These are phyloP conservation scores for Prunella strophiata DNA, from an alignment of 2,797 vertebrate genomes.

Conservation along the genomic window DNA sequence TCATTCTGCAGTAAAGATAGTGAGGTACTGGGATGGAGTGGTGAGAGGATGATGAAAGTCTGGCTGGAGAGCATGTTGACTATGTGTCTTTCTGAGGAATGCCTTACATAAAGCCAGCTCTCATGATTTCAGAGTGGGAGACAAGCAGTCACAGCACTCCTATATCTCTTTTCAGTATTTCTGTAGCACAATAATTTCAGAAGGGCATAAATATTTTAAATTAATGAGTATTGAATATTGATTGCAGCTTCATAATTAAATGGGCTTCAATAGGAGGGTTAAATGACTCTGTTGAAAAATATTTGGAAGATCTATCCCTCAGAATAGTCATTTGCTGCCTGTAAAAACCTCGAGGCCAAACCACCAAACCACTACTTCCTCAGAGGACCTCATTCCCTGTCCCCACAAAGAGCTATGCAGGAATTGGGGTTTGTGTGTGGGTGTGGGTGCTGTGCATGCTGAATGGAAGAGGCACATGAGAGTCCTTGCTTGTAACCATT, in stretches of 20 bases:
- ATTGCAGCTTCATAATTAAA: neutral
- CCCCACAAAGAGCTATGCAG: neutral
- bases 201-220: neutral
- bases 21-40: neutral
- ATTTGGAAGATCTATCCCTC: neutral
- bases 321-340: neutral
- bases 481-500: neutral
- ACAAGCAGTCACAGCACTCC: neutral
- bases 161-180: neutral
- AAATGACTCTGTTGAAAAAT: neutral
- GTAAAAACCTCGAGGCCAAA: neutral
- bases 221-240: neutral
- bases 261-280: neutral
- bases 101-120: neutral
- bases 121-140: neutral
- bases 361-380: neutral
- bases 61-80: neutral
- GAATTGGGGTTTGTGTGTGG: neutral
- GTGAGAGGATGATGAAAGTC: neutral
- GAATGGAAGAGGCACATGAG: neutral
- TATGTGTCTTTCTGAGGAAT: neutral
- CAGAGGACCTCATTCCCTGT: too few relatives aligned
- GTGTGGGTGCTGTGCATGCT: neutral
- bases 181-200: neutral
- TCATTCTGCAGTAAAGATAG: neutral